Conservation (phyloP, 1,140 invertebrate species). For the Drosophila malerkotliana region DNA sequence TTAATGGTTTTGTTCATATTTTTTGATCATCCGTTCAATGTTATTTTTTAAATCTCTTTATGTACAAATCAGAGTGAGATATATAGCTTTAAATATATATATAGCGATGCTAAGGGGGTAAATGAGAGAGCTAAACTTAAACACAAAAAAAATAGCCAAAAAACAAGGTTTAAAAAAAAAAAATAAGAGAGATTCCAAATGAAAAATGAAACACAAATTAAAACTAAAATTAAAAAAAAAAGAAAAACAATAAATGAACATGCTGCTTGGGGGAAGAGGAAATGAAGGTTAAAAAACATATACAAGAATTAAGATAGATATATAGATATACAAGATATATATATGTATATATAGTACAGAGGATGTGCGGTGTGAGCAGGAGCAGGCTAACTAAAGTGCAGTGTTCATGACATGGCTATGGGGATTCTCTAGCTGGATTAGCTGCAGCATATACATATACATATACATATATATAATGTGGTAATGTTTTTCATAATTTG, state of each 20-base stretch:
- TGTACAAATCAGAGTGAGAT: constrained; percentile 35
- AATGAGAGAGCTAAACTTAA: background rate
- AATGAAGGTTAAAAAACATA: background rate
- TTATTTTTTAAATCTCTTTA: constrained; percentile 5
- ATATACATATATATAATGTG: constrained; percentile 23
- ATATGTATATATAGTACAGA: constrained; percentile 18
- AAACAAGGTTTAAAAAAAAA: background rate
- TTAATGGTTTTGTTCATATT: constrained; percentile 1
- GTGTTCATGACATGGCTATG: constrained; percentile 28
- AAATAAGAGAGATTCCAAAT: background rate
- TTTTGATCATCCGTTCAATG: constrained; percentile 7
- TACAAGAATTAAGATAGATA: background rate
- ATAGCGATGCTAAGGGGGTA: background rate
- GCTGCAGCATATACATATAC: constrained; percentile 20
- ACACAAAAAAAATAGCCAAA: background rate
- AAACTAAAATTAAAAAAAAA: background rate
- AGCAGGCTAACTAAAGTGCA: constrained; percentile 34
- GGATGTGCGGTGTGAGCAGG: constrained; percentile 23
- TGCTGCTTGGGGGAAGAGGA: background rate
- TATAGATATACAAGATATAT: too few relatives aligned
- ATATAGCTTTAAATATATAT: background rate
- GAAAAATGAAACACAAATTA: constrained; percentile 10
- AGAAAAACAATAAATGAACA: background rate
- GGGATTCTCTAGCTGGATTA: constrained; percentile 20
- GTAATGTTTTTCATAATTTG: background rate